Conservation (phyloP, 2,113 vertebrate species). For the Oostethus manadensis region DNA sequence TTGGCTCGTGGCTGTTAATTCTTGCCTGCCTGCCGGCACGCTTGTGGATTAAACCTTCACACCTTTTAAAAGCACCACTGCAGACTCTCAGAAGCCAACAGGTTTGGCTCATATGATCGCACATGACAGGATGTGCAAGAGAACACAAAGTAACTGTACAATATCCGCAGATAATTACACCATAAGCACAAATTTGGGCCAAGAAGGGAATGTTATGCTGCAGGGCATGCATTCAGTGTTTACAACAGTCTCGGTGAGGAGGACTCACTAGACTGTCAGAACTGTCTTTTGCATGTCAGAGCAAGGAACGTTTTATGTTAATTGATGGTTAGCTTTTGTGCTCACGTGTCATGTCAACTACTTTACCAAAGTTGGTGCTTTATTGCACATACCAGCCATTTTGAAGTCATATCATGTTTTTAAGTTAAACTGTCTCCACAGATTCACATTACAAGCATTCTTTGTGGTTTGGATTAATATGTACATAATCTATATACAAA, state of each 20-base stretch:
- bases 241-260: conserved; percentile 35
- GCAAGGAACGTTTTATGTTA: conserved; percentile 5
- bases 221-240: conserved; percentile 34
- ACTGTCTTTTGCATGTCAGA: conserved; percentile 29
- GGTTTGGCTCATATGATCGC: conserved; percentile 11
- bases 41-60: conserved; percentile 4
- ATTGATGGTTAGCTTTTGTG: conserved; percentile 20
- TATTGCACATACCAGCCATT: neutral
- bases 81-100: neutral
- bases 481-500: conserved; percentile 13
- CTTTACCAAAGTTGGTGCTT: neutral
- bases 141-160: conserved; percentile 44
- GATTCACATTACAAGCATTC: neutral
- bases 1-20: neutral
- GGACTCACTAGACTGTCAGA: conserved; percentile 23
- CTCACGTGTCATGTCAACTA: conserved; percentile 7
- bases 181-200: conserved; percentile 39
- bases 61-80: neutral
- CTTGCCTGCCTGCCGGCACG: neutral
- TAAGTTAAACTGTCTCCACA: neutral
- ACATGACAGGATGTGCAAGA: conserved; percentile 11
- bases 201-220: conserved; percentile 46
- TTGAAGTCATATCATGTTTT: conserved; percentile 2
- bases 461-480: conserved; percentile 7
- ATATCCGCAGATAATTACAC: conserved; percentile 55